Evolutionary conservation across 1,140 invertebrate species (phyloP), one percentile per base, ranked within the genome.

Genomic region (Polyergus mexicanus): DNA sequence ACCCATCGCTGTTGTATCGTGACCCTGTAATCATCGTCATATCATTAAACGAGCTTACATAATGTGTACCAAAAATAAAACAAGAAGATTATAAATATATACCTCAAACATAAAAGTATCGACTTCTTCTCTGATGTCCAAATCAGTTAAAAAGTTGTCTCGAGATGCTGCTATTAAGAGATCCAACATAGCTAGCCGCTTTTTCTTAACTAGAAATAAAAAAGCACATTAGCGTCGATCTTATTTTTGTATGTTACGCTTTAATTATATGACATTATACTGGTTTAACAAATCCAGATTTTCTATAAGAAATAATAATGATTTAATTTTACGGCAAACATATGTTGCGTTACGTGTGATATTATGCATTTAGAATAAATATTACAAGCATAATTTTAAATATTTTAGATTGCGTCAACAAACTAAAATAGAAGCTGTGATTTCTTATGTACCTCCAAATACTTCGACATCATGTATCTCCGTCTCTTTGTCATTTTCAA

Each of bases 141-240:
- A 80, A 68, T 96, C 94, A 84, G 95, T 96, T 69, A 96, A 96
- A 11, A 89, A 68, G 58, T 94, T 95, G 22, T 96, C 94, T 75
- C 95, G 91, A 63, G 95, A 95, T 74, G 96, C 95, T 16, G 95
- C 95, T 90, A 98, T 93, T 11, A 98, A 90, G 86, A 98, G 95
- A 95, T 99, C 98, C n/a, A 99, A 93, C 95, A 99, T 98, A 5
- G 98, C 97, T 10, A 97, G 91, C 74, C 96, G 95, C 80, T 96
- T 96, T 84, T 96, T 97, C 38, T 93, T 93, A 56, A 76, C 89
- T 92, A 38, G 38, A 32, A 22, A 68, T 41, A 6, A 47, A 75
- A n/a, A 58, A 80, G 66, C 2, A 38, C 6, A 16, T 22, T 56
- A 16, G 22, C 3, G 1, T 28, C 25, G 1, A 75, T 63, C 41